Evolutionary conservation across 2,797 vertebrate species (phyloP).

Genomic region (Lithobates pipiens): DNA sequence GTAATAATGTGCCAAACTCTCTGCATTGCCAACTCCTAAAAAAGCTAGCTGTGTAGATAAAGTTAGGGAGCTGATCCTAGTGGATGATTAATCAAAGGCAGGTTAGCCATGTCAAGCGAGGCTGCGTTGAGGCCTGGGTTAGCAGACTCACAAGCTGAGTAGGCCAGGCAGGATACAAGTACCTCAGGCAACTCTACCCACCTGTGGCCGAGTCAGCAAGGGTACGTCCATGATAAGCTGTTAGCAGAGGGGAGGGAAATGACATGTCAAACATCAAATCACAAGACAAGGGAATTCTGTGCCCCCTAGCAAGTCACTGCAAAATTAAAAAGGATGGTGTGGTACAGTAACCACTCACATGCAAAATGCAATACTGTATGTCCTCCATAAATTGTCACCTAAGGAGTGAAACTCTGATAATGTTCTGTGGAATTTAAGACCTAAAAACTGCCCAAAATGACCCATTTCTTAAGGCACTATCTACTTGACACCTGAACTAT

Average conservation of each 20-base stretch:
- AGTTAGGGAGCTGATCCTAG: background rate
- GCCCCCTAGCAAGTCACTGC: slow-evolving; percentile 20
- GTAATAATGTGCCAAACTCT: background rate
- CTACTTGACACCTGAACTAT: no score
- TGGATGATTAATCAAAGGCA: background rate
- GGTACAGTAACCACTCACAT: background rate
- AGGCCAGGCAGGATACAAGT: slow-evolving; percentile 62
- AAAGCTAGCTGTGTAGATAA: background rate
- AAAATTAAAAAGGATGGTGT: background rate
- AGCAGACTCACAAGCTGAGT: slow-evolving; percentile 54
- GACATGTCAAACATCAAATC: slow-evolving; percentile 56
- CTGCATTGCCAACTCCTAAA: background rate
- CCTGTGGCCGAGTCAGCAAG: slow-evolving; percentile 90
- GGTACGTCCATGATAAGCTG: slow-evolving; percentile 93
- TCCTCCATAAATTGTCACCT: background rate
- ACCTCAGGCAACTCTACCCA: slow-evolving; percentile 83
- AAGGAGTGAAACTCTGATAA: no score
- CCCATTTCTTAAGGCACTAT: no score
- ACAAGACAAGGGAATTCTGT: slow-evolving; percentile 64
- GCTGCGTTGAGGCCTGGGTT: background rate
- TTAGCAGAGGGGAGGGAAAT: slow-evolving; percentile 77
- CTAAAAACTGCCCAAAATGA: no score
- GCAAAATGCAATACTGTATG: background rate
- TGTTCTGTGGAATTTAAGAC: no score
- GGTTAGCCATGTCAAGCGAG: background rate